Base-by-base conservation (phyloP, 1,140 invertebrate genomes). In the Sminthurides bifidus region DNA sequence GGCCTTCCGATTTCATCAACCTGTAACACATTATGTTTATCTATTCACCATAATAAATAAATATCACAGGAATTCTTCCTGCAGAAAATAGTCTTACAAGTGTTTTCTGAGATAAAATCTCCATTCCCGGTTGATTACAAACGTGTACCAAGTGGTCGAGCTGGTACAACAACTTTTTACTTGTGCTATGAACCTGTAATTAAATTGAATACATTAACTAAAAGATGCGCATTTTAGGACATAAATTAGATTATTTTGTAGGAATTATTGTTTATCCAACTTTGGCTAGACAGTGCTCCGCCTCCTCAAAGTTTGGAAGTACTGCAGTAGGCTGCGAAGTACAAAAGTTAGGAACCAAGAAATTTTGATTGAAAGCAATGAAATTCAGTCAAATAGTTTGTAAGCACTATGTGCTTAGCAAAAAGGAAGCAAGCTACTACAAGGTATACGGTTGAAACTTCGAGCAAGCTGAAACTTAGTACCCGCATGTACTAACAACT, bases 121-220 rank as follows among this genome's bases (percentile, higher is more conserved):
- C 79, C 70, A 79, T 79, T 70, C 79, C 79, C 35, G 87, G 85
- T 72, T 91, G 88, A 77, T 92, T 89, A 77, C 88, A 93, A 66
- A 92, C 85, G 81, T 93, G 89, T 67, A 93, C 89, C 72, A 93
- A 78, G 72, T 92, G 89, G 76, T 94, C 89, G 70, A 94, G 77
- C 74, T 93, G 89, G 74, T 93, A 93, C 66, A 93, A 81, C 68
- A 94, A 78, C 75, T 93, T 93, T 78, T 94, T 93, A 77, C 89
- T 92, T 64, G 89, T 93, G 71, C 87, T 92, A 78, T 93, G 89
- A 65, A 93, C 89, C 86, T 90, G 72, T 54, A 49, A 23, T 1
- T 24, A 54, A 59, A 31, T 48, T 59, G 31, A n/a, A 41, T 41
- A 17, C 15, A 8, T 44, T 53, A 24, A 43, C 17, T 53, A 41